Evolutionary conservation across 2,113 vertebrate species (phyloP).

Genomic region (Xiphophorus hellerii): DNA sequence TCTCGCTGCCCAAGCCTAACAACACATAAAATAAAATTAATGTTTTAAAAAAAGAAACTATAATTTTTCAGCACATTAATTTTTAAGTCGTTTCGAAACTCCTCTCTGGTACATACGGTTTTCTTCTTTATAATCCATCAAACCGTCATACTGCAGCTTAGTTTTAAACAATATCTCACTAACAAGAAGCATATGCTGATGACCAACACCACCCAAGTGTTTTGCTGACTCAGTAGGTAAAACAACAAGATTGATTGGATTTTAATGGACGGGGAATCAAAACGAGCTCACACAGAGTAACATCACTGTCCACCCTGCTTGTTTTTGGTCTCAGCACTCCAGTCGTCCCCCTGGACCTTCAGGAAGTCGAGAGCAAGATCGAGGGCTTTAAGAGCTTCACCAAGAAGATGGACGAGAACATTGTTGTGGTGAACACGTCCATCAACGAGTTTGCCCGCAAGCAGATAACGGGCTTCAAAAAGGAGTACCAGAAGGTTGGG

Average conservation of each 20-base stretch:
- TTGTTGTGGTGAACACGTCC: slow-evolving; percentile 89
- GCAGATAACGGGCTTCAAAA: slow-evolving; percentile 93
- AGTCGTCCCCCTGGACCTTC: slow-evolving; percentile 86
- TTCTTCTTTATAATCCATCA: no score
- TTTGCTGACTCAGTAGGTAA: neutral
- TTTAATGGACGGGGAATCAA: neutral
- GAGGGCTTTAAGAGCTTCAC: slow-evolving; percentile 95
- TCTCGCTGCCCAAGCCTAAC: neutral
- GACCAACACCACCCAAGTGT: neutral
- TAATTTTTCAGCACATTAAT: no score
- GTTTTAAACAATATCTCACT: neutral
- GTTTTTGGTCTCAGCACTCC: slow-evolving; percentile 84
- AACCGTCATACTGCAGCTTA: no score
- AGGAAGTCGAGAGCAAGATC: slow-evolving; percentile 93
- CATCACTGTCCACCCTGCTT: neutral
- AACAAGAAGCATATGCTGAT: neutral
- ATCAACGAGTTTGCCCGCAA: slow-evolving; percentile 94
- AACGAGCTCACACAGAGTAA: slow-evolving; percentile 4
- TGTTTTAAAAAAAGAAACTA: neutral
- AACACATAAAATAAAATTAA: neutral
- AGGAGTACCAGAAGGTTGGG: slow-evolving; percentile 97
- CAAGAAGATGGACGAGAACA: slow-evolving; percentile 95
- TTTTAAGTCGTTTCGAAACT: neutral
- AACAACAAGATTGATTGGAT: neutral
- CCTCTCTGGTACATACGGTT: neutral